Evolutionary conservation across 2,888 invertebrate genomes (phyloP).

Genomic region (Patella depressa): DNA sequence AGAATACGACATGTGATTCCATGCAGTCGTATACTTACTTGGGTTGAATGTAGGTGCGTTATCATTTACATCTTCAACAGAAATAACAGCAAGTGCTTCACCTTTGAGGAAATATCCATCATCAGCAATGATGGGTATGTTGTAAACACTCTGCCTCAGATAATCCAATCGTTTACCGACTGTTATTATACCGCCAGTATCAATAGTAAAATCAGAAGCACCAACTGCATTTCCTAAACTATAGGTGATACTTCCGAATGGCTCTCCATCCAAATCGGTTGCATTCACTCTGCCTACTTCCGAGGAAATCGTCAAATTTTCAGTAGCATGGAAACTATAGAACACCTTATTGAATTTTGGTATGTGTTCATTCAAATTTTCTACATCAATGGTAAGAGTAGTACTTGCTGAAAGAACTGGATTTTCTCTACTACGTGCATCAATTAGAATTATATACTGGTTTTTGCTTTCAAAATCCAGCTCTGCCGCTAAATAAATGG

Average conservation of each 20-base stretch:
- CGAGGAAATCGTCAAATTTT: conserved; percentile 28
- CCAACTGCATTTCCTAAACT: background rate
- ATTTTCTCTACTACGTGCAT: conserved; percentile 41
- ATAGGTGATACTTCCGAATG: background rate
- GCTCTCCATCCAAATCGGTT: conserved; percentile 40
- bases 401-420: conserved; percentile 34
- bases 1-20: too few species aligned
- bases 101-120: conserved; percentile 74
- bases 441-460: conserved; percentile 36
- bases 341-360: conserved; percentile 42
- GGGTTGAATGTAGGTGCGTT: conserved; percentile 79
- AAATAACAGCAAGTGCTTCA: conserved; percentile 84
- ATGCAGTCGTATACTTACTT: background rate
- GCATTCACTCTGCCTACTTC: conserved; percentile 39
- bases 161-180: conserved; percentile 89
- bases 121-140: conserved; percentile 82
- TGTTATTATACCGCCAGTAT: conserved; percentile 87
- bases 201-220: conserved; percentile 73
- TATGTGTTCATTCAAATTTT: conserved; percentile 52
- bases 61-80: conserved; percentile 89
- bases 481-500: conserved; percentile 35
- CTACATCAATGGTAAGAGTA: conserved; percentile 40
- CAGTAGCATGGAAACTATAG: conserved; percentile 40
- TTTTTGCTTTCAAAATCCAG: conserved; percentile 44
- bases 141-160: conserved; percentile 85